phyloP scores from a whole-genome alignment of 2,113 vertebrate species.

The Hoplias malabaricus region DNA sequence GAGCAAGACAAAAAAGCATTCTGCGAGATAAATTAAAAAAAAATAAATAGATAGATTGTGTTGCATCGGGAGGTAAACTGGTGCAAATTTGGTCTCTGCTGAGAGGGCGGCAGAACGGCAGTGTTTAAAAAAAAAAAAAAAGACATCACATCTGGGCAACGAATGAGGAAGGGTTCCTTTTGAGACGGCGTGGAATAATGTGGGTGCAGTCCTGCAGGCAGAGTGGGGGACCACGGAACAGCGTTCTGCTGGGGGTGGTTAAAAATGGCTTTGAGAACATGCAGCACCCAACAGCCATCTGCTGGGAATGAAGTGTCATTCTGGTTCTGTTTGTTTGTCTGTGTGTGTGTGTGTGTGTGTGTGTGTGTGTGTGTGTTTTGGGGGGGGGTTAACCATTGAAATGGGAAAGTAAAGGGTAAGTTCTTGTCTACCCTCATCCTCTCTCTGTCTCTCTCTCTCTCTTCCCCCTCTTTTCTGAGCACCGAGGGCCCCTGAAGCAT shows the following conservation, averaged over 20 bases:
- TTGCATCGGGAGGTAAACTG: slow-evolving; percentile 53
- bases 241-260: slow-evolving; percentile 20
- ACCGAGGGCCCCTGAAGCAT: slow-evolving; percentile 70
- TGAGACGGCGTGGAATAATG: slow-evolving; percentile 11
- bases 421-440: background rate
- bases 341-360: background rate
- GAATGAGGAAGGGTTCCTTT: slow-evolving; percentile 21
- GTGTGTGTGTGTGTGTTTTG: background rate
- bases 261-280: slow-evolving; percentile 24
- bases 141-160: slow-evolving; percentile 12
- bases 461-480: slow-evolving; percentile 64
- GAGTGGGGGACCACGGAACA: slow-evolving; percentile 28
- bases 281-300: slow-evolving; percentile 20
- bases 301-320: slow-evolving; percentile 19
- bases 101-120: slow-evolving; percentile 40
- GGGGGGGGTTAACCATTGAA: slow-evolving; percentile 3
- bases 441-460: slow-evolving; percentile 7
- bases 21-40: slow-evolving; percentile 73
- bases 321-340: background rate
- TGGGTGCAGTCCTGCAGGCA: slow-evolving; percentile 42
- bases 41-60: slow-evolving; percentile 72
- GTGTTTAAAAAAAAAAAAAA: background rate
- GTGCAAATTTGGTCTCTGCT: slow-evolving; percentile 70
- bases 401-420: slow-evolving; percentile 31
- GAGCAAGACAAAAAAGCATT: slow-evolving; percentile 66